phyloP scores from a whole-genome alignment of 1,140 invertebrate genomes.

The Philopotamus ludificatus region DNA sequence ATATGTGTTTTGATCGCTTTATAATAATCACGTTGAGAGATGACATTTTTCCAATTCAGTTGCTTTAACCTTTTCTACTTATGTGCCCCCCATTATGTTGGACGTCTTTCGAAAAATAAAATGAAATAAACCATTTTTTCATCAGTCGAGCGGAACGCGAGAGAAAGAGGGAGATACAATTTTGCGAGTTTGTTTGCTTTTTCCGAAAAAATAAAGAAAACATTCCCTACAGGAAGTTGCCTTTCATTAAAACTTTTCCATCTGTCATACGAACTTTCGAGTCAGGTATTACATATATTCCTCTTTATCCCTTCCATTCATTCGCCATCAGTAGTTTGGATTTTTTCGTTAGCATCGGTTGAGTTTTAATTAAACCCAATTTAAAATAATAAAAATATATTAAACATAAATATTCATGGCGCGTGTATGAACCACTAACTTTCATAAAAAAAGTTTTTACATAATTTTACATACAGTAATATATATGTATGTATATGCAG shows the following conservation, averaged over 20 bases:
- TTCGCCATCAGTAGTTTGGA: not conserved
- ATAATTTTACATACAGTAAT: too few relatives aligned
- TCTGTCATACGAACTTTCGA: constrained; percentile 28
- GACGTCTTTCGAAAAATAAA: not conserved
- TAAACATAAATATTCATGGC: too few relatives aligned
- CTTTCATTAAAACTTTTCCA: constrained; percentile 42
- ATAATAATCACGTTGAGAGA: too few relatives aligned
- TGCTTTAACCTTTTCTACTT: not conserved
- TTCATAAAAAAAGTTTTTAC: too few relatives aligned
- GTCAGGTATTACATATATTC: constrained; percentile 6
- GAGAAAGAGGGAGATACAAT: not conserved
- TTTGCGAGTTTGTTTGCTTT: constrained; percentile 7
- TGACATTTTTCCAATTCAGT: not conserved
- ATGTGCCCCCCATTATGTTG: not conserved
- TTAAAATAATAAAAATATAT: too few relatives aligned
- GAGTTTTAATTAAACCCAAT: too few relatives aligned
- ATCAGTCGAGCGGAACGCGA: too few relatives aligned
- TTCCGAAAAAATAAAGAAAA: constrained; percentile 16
- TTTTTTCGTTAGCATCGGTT: too few relatives aligned
- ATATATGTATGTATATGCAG: too few relatives aligned
- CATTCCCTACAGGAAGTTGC: constrained; percentile 25
- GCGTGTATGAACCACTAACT: too few relatives aligned
- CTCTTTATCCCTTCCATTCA: constrained; percentile 3
- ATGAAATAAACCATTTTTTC: not conserved
- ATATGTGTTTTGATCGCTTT: too few relatives aligned